Evolutionary conservation across 2,888 invertebrate species (phyloP).

Genomic region (Druceiella hillmani): DNA sequence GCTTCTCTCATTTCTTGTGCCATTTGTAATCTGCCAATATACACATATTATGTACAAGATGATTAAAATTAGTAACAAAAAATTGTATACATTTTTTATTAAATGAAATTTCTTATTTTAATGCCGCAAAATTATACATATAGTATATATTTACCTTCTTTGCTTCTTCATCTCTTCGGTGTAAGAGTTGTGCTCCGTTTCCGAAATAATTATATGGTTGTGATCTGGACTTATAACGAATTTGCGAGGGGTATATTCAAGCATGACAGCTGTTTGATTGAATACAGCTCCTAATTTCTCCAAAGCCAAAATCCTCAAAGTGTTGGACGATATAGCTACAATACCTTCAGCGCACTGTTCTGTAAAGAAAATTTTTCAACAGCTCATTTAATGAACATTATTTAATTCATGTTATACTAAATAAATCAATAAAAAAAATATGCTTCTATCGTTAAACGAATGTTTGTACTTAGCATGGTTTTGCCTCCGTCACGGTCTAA

Average conservation of each 20-base stretch:
- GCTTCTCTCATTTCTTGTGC: slow-evolving; percentile 98
- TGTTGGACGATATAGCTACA: slow-evolving; percentile 97
- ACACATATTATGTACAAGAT: background rate
- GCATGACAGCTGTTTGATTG: slow-evolving; percentile 88
- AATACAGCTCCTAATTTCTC: slow-evolving; percentile 98
- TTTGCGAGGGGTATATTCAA: slow-evolving; percentile 94
- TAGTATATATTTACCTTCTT: slow-evolving; percentile 45
- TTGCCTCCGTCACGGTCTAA: slow-evolving; percentile 62
- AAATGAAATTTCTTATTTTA: too few species aligned
- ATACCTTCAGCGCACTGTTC: slow-evolving; percentile 99
- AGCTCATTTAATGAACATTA: too few species aligned
- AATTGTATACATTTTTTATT: background rate
- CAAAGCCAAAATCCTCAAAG: slow-evolving; percentile 91
- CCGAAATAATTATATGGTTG: slow-evolving; percentile 84
- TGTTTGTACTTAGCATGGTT: slow-evolving; percentile 65
- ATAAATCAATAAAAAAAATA: background rate
- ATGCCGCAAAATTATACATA: background rate
- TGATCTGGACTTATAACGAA: slow-evolving; percentile 91
- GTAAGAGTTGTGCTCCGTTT: slow-evolving; percentile 98
- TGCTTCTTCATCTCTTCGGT: slow-evolving; percentile 95
- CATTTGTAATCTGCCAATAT: slow-evolving; percentile 79
- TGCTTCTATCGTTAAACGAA: too few species aligned
- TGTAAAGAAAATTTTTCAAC: slow-evolving; percentile 26
- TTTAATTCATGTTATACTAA: background rate
- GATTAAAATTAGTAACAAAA: background rate